Evolutionary conservation across 2,888 invertebrate genomes (phyloP), one percentile per base, ranked within the genome.

Genomic region (Hyppa rectilinea): DNA sequence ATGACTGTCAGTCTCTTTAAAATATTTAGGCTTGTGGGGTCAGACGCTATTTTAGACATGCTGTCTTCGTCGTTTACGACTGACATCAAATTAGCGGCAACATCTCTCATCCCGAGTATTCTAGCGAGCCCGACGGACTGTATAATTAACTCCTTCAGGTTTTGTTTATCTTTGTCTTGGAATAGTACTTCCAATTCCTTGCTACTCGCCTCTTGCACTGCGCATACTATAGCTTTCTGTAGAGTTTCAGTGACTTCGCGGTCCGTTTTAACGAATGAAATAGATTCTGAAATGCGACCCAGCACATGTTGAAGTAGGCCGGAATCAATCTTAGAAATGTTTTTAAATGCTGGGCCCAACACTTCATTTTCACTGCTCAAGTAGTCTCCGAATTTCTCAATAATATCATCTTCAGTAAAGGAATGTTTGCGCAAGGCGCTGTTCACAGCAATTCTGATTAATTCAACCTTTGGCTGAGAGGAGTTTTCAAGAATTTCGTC

Each of bases 101-200:
- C 96, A 20, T 97, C 96, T 78, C 96, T 96, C 94, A 97, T 95
- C 4, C 97, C 97, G 29, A 98, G 92, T 55, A 97, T 97, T 91
- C 96, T 97, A 0, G 98, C 97, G 26, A 98, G 94, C 31, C 97
- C 97, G 0, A 97, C 95, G 0, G 97, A 97, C 89, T 98, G 97
- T 6, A 96, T 91, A 14, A 97, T 92, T 77, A 96, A 84, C 84
- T 94, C 91, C 82, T 93, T 95, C 4, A 96, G 80, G 68, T 93
- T 93, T 73, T 95, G 92, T 31, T 94, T 92, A 62, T 96, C 92
- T 45, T 96, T 94, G 53, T 96, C 95, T 71, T 96, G 92, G 34
- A 97, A 86, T 50, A 97, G 87, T 66, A 95, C 91, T 84, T 96
- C 96, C 0, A 97, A 92, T 58, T 96, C 96, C 79, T 96, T 94